Evolutionary conservation across 2,888 invertebrate genomes (phyloP), one percentile per base, ranked within the genome.

Genomic region (Pardosa pseudoannulata): DNA sequence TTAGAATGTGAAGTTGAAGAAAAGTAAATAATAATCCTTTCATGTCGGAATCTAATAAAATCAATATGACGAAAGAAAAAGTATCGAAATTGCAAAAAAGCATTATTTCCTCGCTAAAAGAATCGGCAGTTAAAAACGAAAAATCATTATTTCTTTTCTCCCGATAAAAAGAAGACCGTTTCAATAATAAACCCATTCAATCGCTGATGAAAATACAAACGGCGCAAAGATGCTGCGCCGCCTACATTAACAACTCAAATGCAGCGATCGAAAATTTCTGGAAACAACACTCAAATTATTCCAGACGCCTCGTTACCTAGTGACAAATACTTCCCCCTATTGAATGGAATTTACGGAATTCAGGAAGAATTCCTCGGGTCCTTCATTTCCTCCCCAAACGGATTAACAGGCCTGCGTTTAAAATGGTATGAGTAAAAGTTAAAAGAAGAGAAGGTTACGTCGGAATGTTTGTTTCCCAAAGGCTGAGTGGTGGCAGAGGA

Each of bases 231-330:
- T 7, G n/a, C 50, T 19, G 23, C 16, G n/a, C 0, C 28, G 16
- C 7, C 65, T 28, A 16, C 29, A 65, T 65, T 46, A 46, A 71
- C 28, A 71, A 28, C 46, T 46, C 39, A 27, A 27, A 70, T 28
- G 19, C 13, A 46, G 39, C 41, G 28, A 46, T 28, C 9, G 28
- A 46, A 46, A 46, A 28, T n/a, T 27, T 41, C n/a, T 27, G 11
- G 28, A 41, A 46, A 29, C 28, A 23, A 46, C 71, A 73, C 65
- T 27, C 46, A 78, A 67, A 78, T 67, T 78, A 76, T 78, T 82
- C 78, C 72, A 67, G 72, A 78, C 71, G 28, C n/a, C 83, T 83
- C 83, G 56, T 78, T 83, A 78, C 39, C 41, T 16, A 67, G 78
- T 73, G 72, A 83, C 70, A 78, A 83, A 83, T 83, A 72, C 65